Percentiles rank a stretch among this genome's conserved stretches.
Evolutionary conservation across 2,888 invertebrate genomes (phyloP).

Genomic region (Machimus rusticus): DNA sequence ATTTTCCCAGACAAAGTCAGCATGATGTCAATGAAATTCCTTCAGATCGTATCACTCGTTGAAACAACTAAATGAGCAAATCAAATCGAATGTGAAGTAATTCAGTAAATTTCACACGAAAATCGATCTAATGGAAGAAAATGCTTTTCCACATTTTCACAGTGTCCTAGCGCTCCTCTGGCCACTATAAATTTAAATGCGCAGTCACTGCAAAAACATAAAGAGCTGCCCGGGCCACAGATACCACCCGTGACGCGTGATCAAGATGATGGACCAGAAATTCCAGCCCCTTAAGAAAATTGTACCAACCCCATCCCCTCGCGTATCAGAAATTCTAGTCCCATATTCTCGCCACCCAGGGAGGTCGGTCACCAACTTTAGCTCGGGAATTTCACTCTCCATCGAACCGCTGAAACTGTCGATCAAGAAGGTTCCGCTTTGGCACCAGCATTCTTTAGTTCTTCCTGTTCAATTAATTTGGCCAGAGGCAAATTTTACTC

Average conservation of each 20-base stretch:
- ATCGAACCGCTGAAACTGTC: not conserved
- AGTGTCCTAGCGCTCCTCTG: not conserved
- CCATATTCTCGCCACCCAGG: not conserved
- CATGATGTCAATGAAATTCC: slow-evolving; percentile 19
- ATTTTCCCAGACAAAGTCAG: slow-evolving; percentile 38
- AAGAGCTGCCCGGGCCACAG: not conserved
- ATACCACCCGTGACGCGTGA: slow-evolving; percentile 29
- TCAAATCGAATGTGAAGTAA: slow-evolving; percentile 41
- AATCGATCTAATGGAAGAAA: slow-evolving; percentile 45
- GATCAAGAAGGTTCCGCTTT: not conserved
- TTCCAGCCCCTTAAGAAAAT: not conserved
- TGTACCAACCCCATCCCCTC: not conserved
- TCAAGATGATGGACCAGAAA: slow-evolving; percentile 4
- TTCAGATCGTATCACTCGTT: not conserved
- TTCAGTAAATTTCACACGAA: slow-evolving; percentile 43
- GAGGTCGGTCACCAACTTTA: not conserved
- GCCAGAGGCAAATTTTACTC: not conserved
- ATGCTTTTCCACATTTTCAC: not conserved
- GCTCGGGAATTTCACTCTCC: not conserved
- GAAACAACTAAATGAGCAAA: not conserved
- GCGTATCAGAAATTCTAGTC: not conserved
- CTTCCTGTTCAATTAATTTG: not conserved
- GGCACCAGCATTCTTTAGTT: not conserved
- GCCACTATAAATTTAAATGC: slow-evolving; percentile 35
- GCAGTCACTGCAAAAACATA: slow-evolving; percentile 44